Evolutionary conservation across 37 sponge, comb jelly and placozoan genomes (phyloP), one percentile per base, ranked within the genome.

Genomic region (Beroe ovata): DNA sequence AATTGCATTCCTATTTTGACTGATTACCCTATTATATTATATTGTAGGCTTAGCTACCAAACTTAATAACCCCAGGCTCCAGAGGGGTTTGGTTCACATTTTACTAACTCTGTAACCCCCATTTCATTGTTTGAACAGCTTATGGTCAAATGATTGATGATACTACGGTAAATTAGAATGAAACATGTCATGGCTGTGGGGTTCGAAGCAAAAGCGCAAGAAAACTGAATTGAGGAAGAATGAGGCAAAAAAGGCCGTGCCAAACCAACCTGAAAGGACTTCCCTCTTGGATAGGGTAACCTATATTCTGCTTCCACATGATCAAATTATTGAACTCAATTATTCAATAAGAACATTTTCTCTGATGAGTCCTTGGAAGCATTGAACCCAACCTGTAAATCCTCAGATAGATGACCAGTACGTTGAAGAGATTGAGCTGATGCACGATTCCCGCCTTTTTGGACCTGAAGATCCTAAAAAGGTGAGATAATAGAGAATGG

Each of bases 381-480:
- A 16, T 58, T 58, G n/a, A n/a, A n/a, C n/a, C n/a, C n/a, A n/a
- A n/a, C n/a, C n/a, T n/a, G n/a, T n/a, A n/a, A n/a, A n/a, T n/a
- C 54, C 11, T 47, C 54, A 47, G 54, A 47, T 47, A 47, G 54
- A 77, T 77, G 71, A 71, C 20, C 22, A 42, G 22, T 77, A 77
- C 54, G 26, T 42, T 42, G 84, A 77, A n/a, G 84, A 77, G 8
- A 77, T 77, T 40, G 84, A 77, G 23, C 54, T 77, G 1, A 39
- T 77, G 84, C 16, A 39, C n/a, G 84, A 77, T 42, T 77, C 84
- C 23, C 84, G 84, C 21, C 84, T 77, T 11, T 77, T 77, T 40
- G 84, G 84, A n/a, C 84, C 84, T 32, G 84, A 77, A 40, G 84
- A 77, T 36, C 84, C 84, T 42, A 77, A 77, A 77, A 77, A 77